These are phyloP conservation scores for Gnathonemus echidnorhynchus DNA, from an alignment of 2,113 vertebrate genomes.

Conservation along the genomic window DNA sequence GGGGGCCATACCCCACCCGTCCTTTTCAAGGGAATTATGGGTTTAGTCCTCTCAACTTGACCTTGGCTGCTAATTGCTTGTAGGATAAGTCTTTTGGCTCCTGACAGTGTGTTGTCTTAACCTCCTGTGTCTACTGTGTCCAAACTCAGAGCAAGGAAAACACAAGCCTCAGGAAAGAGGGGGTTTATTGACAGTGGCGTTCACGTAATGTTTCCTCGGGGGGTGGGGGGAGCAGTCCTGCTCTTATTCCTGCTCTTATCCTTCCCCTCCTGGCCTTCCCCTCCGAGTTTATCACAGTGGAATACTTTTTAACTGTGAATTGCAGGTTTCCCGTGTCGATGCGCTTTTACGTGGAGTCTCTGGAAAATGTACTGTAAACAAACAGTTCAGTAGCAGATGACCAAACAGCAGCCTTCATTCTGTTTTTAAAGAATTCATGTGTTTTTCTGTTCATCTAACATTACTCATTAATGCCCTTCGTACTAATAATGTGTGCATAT, in stretches of 20 bases:
- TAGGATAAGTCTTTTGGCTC: conserved; percentile 61
- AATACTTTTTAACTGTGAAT: not conserved
- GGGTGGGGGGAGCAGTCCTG: not conserved
- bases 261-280: not conserved
- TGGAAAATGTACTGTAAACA: not conserved
- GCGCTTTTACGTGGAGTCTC: not conserved
- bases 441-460: not conserved
- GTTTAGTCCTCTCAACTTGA: conserved; percentile 64
- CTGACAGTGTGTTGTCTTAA: conserved; percentile 58
- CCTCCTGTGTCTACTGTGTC: conserved; percentile 61
- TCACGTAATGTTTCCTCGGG: conserved; percentile 45
- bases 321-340: not conserved
- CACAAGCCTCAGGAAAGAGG: conserved; percentile 43
- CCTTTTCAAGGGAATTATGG: conserved; percentile 55
- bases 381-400: not conserved
- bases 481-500: not conserved
- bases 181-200: conserved; percentile 47
- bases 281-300: not conserved
- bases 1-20: conserved; percentile 26
- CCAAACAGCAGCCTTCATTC: not conserved
- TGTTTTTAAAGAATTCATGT: not conserved
- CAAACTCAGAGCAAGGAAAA: conserved; percentile 60
- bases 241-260: not conserved
- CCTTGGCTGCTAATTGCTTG: conserved; percentile 62
- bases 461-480: not conserved